phyloP scores from a whole-genome alignment of 2,113 vertebrate genomes.

The Ageneiosus marmoratus region DNA sequence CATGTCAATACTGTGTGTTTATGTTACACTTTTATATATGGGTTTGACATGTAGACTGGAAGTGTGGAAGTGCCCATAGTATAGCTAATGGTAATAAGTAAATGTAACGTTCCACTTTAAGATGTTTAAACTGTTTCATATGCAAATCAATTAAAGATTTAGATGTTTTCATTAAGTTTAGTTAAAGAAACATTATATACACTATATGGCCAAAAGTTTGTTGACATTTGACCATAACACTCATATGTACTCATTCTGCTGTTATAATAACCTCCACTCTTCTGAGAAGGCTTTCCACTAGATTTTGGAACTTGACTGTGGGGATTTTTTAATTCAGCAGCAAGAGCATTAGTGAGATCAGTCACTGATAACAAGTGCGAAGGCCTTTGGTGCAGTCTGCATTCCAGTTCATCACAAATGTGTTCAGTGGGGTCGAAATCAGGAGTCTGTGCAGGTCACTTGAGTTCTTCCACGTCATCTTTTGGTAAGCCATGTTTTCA shows the following conservation, averaged over 20 bases:
- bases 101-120: constrained; percentile 30
- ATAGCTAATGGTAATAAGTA: constrained; percentile 29
- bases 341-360: neutral
- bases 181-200: neutral
- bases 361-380: neutral
- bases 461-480: neutral
- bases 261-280: neutral
- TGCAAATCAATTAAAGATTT: neutral
- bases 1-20: neutral
- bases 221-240: neutral
- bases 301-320: neutral
- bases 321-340: neutral
- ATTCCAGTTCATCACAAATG: neutral
- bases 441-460: neutral
- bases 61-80: no score
- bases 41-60: no score
- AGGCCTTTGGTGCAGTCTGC: neutral
- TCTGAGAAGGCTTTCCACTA: neutral
- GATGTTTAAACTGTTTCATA: constrained; percentile 13
- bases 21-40: no score
- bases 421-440: neutral
- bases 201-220: neutral
- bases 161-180: neutral
- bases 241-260: neutral
- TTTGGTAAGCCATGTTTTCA: neutral